Conservation (phyloP, 2,797 vertebrate genomes). For the Crypturellus tataupa region DNA sequence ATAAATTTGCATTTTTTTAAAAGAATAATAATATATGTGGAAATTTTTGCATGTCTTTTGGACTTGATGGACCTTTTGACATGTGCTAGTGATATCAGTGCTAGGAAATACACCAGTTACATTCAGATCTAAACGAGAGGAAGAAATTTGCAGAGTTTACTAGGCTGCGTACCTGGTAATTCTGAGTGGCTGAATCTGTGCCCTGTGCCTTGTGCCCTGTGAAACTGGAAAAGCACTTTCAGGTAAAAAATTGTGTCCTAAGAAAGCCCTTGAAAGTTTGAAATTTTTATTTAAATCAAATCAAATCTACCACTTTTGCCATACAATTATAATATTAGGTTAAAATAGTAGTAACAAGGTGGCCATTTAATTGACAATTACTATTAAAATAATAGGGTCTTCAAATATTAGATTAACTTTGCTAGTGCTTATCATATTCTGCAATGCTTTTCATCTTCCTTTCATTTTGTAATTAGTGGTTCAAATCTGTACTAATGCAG, state of each 20-base stretch:
- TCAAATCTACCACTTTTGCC: not conserved
- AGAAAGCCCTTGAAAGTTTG: not conserved
- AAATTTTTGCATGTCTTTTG: not conserved
- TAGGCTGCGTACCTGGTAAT: not conserved
- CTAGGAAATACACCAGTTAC: not conserved
- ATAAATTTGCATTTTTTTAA: accelerated
- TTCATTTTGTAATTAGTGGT: not conserved
- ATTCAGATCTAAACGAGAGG: not conserved
- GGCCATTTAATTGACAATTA: not conserved
- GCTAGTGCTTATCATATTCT: not conserved
- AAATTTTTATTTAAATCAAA: not conserved
- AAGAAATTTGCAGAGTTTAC: not conserved
- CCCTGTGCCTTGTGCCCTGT: not conserved
- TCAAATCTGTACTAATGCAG: not conserved
- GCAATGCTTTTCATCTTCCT: not conserved
- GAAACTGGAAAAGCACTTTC: not conserved
- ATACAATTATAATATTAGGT: not conserved
- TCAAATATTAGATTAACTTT: not conserved
- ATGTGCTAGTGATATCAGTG: not conserved
- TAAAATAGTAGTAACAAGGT: not conserved
- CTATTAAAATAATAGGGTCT: not conserved
- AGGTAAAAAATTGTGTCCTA: not conserved
- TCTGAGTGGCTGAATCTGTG: not conserved
- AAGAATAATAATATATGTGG: not conserved
- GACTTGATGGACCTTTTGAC: not conserved